These are phyloP conservation scores for Actinostola sp. DNA, from an alignment of 92 coral and sea anemone genomes.

Conservation along the genomic window DNA sequence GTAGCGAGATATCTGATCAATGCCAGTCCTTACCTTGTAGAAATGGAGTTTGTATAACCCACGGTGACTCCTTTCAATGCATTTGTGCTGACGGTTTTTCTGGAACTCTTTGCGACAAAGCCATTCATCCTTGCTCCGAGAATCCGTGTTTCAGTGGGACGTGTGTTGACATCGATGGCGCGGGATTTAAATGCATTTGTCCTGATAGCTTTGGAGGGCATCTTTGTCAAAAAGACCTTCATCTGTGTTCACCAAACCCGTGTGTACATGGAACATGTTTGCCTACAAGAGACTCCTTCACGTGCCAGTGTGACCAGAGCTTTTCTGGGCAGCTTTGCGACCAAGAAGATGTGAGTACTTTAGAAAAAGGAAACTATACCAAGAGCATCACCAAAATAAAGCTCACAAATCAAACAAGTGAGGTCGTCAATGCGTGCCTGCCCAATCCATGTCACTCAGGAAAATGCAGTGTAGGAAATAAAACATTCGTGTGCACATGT, in stretches of 20 bases:
- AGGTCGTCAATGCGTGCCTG: slow-evolving; percentile 8
- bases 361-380: slow-evolving; percentile 6
- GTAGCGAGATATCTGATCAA: slow-evolving; percentile 33
- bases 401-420: background rate
- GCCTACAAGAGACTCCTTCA: slow-evolving; percentile 9
- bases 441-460: slow-evolving; percentile 55
- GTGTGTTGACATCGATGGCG: slow-evolving; percentile 34
- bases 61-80: slow-evolving; percentile 46
- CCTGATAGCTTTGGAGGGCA: slow-evolving; percentile 63
- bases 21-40: slow-evolving; percentile 34
- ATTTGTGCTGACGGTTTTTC: slow-evolving; percentile 57
- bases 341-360: slow-evolving; percentile 5
- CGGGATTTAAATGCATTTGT: slow-evolving; percentile 61
- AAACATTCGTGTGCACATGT: slow-evolving; percentile 68
- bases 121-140: slow-evolving; percentile 44
- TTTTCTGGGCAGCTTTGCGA: slow-evolving; percentile 40
- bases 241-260: slow-evolving; percentile 45
- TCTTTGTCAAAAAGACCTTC: slow-evolving; percentile 41
- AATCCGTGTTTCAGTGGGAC: slow-evolving; percentile 70
- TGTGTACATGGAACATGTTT: slow-evolving; percentile 47
- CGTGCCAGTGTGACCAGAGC: slow-evolving; percentile 42
- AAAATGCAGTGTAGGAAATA: slow-evolving; percentile 47
- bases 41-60: slow-evolving; percentile 51
- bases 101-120: slow-evolving; percentile 60
- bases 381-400: background rate